Evolutionary conservation across 2,888 invertebrate genomes (phyloP), one percentile per base, ranked within the genome.

Genomic region (Cheilosia grossa): DNA sequence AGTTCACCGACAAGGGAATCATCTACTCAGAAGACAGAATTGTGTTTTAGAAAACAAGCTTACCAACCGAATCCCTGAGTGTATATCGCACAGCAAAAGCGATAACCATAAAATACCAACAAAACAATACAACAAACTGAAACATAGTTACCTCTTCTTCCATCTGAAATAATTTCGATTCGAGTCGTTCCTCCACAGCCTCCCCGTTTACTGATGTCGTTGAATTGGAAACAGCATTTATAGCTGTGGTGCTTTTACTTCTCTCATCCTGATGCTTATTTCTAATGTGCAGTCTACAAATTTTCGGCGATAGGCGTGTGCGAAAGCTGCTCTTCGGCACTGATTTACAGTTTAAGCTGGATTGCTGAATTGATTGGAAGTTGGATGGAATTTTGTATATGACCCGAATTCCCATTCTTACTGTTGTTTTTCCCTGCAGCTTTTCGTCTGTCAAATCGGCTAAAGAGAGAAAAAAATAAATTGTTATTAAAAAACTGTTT

Each of bases 381-480:
- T 89, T 88, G 19, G 87, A 73, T 49, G 88, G 87, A 67, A 88
- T 87, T 82, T 88, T 94, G 89, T 96, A 96, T 15, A 96, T 94
- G 67, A 97, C 96, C 9, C 96, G 93, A 87, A 97, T 96, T 56
- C 96, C 96, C 95, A 97, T 96, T 59, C 95, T 94, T 27, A 97
- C 96, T 9, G 95, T 95, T 82, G 95, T 95, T 75, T 96, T 94
- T 40, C 95, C 93, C 47, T 96, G 95, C 17, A 96, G 93, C 90
- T 96, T 96, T 90, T 96, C 96, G 88, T 97, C 96, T 0, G 95
- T 94, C 82, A 95, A 93, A 82, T 96, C 96, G 40, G 96, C 97
- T 97, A 49, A 27, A 47, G 30, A 15, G 44, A 2, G n/a, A 33
- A 17, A 54, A 4, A n/a, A 33, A 17, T 13, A 7, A 6, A 30